Evolutionary conservation across 2,797 vertebrate genomes (phyloP), one percentile per base, ranked within the genome.

Genomic region (Streptopelia turtur): DNA sequence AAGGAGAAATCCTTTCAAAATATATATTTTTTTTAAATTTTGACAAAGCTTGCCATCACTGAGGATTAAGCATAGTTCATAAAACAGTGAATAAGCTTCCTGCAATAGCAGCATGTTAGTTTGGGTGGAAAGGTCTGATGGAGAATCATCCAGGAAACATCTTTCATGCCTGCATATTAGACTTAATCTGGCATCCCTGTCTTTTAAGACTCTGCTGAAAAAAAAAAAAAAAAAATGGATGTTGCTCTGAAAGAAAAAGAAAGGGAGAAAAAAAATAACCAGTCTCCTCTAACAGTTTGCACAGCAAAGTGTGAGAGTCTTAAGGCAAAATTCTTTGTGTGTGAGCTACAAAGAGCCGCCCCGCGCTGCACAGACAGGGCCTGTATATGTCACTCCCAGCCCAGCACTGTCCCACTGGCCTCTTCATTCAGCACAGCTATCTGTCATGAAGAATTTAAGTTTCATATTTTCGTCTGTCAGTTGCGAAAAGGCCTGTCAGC

Each of bases 371-470:
- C 31, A 74, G 79, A 93, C 72, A 47, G 69, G 53, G 50, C 47
- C 37, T 87, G 60, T 76, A 63, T 65, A 31, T 83, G 72, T 83
- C 41, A 9, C 74, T 89, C 81, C 88, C 87, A 93, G n/a, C 76
- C 93, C 94, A 87, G 91, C 88, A 50, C 94, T 97, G 93, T 97
- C 96, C 96, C 96, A 37, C 81, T 95, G 96, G 97, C 96, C 97
- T 95, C 98, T 98, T 99, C 98, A 98, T 97, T 98, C 98, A 98
- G 96, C 98, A 98, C 97, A 97, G 97, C 94, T 97, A 98, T 99
- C 99, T 99, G 98, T 99, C 99, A 99, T 97, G 98, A 98, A 98
- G 99, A 99, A 99, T 99, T 99, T 98, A 99, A 99, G 98, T 98
- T 99, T 98, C 99, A 99, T 99, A 99, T 99, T 99, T 98, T 98